Base-by-base conservation (phyloP, 2,888 invertebrate species). In the Caenorhabditis panamensis region DNA sequence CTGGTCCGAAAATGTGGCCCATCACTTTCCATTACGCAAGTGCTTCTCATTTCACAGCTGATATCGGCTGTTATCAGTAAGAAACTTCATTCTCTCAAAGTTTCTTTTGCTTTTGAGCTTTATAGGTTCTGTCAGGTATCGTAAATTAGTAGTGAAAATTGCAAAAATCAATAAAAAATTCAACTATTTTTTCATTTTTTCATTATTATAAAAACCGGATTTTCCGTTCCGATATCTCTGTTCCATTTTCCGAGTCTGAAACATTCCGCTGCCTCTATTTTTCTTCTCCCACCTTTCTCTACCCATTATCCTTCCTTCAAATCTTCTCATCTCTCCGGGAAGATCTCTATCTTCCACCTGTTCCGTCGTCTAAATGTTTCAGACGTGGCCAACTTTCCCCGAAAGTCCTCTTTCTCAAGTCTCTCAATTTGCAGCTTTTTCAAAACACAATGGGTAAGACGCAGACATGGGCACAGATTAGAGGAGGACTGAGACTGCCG, bases 1-100 rank as follows among this genome's bases (percentile, higher is more conserved):
- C 79, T 3, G 79, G 79, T 28, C 79, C 79, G 18, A 47, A 66
- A 22, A 79, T 79, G 79, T 79, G 54, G 24, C 79, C 79, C 2
- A 72, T 79, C 62, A 72, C 72, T 28, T 79, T 56, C 24, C 79
- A 79, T 62, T 79, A 66, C 56, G 72, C 71, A 0, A 72, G 47
- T 11, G 61, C 44, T 11, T 49, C 72, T 13, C 31, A 51, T 22
- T 79, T 72, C 22, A 61, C 66, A 8, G 31, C 16, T 28, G 67
- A 79, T 13, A 79, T 79, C 20, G 79, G 79, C 9, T 79, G 79
- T 56, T 79, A 79, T 79, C 79, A 79, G 62, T 79, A 54, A 36
- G 2, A 18, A 3, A 4, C 5, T 4, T n/a, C 4, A 5, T 2
- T n/a, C 3, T 47, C 4, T 47, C 4, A 5, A 4, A 18, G 18